Base-by-base conservation (phyloP, 2,888 invertebrate species). In the Drosophila paranaensis region DNA sequence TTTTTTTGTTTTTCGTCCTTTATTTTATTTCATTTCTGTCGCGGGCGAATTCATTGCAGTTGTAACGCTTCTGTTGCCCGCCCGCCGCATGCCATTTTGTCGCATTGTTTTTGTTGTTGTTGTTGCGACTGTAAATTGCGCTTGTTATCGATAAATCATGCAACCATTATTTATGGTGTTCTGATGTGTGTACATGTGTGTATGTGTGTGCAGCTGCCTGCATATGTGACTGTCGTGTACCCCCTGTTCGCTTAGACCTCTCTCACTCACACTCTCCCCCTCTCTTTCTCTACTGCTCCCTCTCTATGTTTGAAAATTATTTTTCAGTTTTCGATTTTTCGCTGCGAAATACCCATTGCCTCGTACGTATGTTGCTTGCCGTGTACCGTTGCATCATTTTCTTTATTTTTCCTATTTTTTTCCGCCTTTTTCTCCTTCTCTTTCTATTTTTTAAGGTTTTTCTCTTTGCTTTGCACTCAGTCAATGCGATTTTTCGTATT, bases 61-160 rank as follows among this genome's bases (percentile, higher is more conserved):
- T 87, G 82, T 87, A 74, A 74, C 79, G 78, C 61, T 73, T 72
- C 64, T 69, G 50, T 66, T 80, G 74, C 64, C 72, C 63, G 63
- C 72, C 69, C 74, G 20, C 25, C 69, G 76, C 75, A 76, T 77
- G 72, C 73, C 81, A 79, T 85, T 77, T 77, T 77, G 70, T 68
- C 69, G 64, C 56, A 50, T 79, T 79, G 79, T 83, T 88, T 74
- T 79, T 81, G 71, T 70, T 78, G 65, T 55, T 75, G 79, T 80
- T 83, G 85, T 79, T 86, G 73, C 73, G 81, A 88, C 89, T 89
- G 91, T 89, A 90, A 91, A 91, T 91, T 91, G 91, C 90, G 91
- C 91, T 91, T 91, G 91, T 91, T 91, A 91, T 91, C 91, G 91
- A 91, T 91, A 91, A 91, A 91, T 91, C 91, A 91, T 91, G 91